phyloP scores from a whole-genome alignment of 2,888 invertebrate species.

The Lepas anatifera region DNA sequence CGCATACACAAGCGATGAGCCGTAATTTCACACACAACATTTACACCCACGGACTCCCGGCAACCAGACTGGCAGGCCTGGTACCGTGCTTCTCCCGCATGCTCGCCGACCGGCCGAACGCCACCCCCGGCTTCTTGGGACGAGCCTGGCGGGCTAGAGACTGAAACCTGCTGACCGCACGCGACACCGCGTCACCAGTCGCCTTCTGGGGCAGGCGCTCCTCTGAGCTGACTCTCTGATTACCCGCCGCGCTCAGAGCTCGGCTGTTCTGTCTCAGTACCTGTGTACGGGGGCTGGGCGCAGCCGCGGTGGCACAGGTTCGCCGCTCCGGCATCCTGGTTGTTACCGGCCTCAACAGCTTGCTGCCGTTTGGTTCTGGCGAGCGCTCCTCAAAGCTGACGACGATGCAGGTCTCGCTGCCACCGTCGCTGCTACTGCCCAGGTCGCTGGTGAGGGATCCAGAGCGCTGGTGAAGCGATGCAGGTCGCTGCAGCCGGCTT shows the following conservation, averaged over 20 bases:
- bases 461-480: not conserved
- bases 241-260: too few species aligned
- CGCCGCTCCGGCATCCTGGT: too few species aligned
- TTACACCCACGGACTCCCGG: not conserved
- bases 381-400: not conserved
- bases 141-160: not conserved
- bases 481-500: too few species aligned
- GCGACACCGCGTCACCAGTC: not conserved
- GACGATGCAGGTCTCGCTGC: not conserved
- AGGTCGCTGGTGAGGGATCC: not conserved
- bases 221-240: too few species aligned
- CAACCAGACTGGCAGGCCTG: not conserved
- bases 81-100: not conserved
- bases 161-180: not conserved
- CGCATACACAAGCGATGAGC: too few species aligned
- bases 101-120: too few species aligned
- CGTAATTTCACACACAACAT: too few species aligned
- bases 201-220: too few species aligned
- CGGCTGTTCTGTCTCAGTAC: too few species aligned
- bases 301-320: too few species aligned
- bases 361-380: not conserved
- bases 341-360: not conserved
- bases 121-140: too few species aligned
- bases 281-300: too few species aligned
- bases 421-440: not conserved